Evolutionary conservation across 2,113 vertebrate species (phyloP).

Genomic region (Sciurus niger): DNA sequence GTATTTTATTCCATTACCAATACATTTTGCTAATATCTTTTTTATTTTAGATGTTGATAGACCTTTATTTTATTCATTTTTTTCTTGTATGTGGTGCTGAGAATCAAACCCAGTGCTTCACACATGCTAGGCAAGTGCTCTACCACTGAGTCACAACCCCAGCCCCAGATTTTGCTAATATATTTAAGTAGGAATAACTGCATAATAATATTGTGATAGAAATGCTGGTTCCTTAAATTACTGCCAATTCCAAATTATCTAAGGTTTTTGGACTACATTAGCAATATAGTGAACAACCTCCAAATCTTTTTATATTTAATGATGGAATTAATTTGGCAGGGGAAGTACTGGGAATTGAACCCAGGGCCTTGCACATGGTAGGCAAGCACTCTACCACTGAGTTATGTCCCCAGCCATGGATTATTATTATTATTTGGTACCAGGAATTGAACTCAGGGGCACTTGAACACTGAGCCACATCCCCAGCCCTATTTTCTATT

Average conservation of each 20-base stretch:
- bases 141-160: too few species aligned
- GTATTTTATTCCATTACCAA: neutral
- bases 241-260: conserved; percentile 56
- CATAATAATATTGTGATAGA: conserved; percentile 8
- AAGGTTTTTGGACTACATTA: neutral
- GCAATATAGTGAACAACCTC: neutral
- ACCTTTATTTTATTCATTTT: too few species aligned
- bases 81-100: too few species aligned
- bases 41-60: too few species aligned
- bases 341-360: neutral
- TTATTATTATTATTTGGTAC: too few species aligned
- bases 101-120: too few species aligned
- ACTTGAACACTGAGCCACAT: too few species aligned
- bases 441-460: too few species aligned
- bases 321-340: neutral
- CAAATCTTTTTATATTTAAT: conserved; percentile 54
- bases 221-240: conserved; percentile 49
- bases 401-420: neutral
- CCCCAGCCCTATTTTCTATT: too few species aligned
- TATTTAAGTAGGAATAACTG: conserved; percentile 44
- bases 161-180: neutral
- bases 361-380: neutral
- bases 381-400: neutral
- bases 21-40: conserved; percentile 34
- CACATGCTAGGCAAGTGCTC: too few species aligned